Percentiles rank a stretch among this genome's conserved stretches.
Evolutionary conservation across 2,888 invertebrate genomes (phyloP).

Genomic region (Abrostola tripartita): DNA sequence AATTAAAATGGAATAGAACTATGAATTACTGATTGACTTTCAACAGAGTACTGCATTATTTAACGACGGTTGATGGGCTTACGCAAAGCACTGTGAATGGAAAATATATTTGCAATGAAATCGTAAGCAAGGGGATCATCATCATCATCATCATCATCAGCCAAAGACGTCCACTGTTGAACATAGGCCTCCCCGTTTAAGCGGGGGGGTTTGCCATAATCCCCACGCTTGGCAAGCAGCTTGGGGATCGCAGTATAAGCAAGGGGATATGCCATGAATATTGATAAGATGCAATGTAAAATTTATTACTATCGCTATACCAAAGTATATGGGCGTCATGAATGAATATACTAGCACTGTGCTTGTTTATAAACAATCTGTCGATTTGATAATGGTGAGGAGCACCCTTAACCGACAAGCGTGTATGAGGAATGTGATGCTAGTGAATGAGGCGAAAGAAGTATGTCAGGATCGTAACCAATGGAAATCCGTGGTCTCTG

Average conservation of each 20-base stretch:
- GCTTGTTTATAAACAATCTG: background rate
- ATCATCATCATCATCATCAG: too few species aligned
- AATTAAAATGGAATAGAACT: slow-evolving; percentile 19
- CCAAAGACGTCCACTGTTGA: too few species aligned
- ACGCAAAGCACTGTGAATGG: slow-evolving; percentile 23
- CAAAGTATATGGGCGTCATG: background rate
- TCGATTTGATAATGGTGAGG: too few species aligned
- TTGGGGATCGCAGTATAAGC: too few species aligned
- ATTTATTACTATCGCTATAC: slow-evolving; percentile 16
- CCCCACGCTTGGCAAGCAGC: too few species aligned
- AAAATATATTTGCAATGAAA: slow-evolving; percentile 17
- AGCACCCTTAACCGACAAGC: too few species aligned
- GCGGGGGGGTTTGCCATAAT: too few species aligned
- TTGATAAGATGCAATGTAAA: slow-evolving; percentile 31
- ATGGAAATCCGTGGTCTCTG: too few species aligned
- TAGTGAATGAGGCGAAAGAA: too few species aligned
- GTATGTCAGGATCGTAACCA: too few species aligned
- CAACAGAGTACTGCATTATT: slow-evolving; percentile 16
- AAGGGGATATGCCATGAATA: slow-evolving; percentile 29
- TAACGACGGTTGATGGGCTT: slow-evolving; percentile 11
- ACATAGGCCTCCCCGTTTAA: too few species aligned
- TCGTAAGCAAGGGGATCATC: slow-evolving; percentile 4
- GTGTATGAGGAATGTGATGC: too few species aligned
- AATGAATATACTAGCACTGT: background rate
- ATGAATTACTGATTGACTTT: slow-evolving; percentile 23